Conservation (phyloP, 1,140 invertebrate species). For the Branchinecta lynchi region DNA sequence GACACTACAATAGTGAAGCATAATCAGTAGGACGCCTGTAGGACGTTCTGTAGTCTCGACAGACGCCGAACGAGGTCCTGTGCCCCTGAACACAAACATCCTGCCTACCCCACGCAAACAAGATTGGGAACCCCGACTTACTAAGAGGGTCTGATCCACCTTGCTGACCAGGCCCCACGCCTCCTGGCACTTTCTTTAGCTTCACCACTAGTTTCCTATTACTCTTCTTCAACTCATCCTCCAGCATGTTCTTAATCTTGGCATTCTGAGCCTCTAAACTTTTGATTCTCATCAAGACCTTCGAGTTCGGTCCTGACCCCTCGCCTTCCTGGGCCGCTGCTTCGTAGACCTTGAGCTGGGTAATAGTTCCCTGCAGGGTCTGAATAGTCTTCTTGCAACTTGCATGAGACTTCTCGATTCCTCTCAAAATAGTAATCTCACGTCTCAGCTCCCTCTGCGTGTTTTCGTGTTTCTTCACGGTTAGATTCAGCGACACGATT, state of each 20-base stretch:
- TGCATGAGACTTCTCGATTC: neutral
- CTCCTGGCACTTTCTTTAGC: neutral
- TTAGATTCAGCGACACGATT: neutral
- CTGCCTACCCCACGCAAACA: too few relatives aligned
- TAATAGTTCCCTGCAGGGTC: neutral
- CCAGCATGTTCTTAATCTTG: neutral
- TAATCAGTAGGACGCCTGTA: too few relatives aligned
- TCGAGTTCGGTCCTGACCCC: neutral
- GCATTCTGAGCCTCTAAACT: neutral
- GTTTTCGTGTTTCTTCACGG: neutral
- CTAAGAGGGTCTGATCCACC: too few relatives aligned
- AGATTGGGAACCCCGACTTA: too few relatives aligned
- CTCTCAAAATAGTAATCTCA: constrained; percentile 7
- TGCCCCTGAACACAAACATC: too few relatives aligned
- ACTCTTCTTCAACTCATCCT: neutral
- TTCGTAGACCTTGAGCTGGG: neutral
- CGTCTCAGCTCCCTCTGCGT: neutral
- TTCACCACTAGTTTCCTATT: neutral
- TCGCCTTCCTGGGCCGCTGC: neutral
- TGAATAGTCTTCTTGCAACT: neutral
- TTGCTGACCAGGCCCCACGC: too few relatives aligned
- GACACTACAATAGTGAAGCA: too few relatives aligned
- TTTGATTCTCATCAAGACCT: neutral
- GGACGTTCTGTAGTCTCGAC: too few relatives aligned
- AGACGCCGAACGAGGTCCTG: too few relatives aligned